Evolutionary conservation across 2,888 invertebrate species (phyloP).

Genomic region (Aphrophora alni): DNA sequence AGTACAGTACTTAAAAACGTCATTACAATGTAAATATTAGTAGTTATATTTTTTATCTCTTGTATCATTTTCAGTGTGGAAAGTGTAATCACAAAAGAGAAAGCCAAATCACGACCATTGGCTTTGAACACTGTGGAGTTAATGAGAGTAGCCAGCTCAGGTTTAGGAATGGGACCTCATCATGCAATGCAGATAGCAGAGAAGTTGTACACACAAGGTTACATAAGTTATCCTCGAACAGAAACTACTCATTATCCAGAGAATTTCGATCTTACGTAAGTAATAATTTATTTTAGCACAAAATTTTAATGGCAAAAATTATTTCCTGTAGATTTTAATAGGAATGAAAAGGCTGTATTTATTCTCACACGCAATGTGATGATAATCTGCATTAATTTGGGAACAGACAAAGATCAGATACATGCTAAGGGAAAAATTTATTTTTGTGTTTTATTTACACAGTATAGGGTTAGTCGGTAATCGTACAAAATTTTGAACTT

Average conservation of each 20-base stretch:
- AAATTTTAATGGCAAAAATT: no score
- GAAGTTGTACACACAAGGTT: conserved; percentile 93
- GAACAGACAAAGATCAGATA: no score
- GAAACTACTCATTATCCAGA: conserved; percentile 97
- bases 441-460: no score
- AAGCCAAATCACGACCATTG: conserved; percentile 81
- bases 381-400: no score
- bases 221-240: conserved; percentile 97
- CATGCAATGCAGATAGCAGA: conserved; percentile 94
- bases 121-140: conserved; percentile 98
- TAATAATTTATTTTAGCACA: no score
- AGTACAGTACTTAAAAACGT: no score
- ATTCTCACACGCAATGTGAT: neutral
- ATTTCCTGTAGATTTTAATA: conserved; percentile 22
- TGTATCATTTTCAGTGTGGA: conserved; percentile 65
- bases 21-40: no score
- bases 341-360: neutral
- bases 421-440: no score
- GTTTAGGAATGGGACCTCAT: conserved; percentile 90
- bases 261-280: conserved; percentile 89
- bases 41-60: no score
- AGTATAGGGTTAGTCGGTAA: no score
- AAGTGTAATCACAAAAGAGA: conserved; percentile 82
- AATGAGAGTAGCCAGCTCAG: conserved; percentile 90
- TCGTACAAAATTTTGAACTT: no score